A percentile compares a stretch with the other conserved stretches of the same genome.
Conservation (phyloP, 2,113 vertebrate species). For the Panurus biarmicus region DNA sequence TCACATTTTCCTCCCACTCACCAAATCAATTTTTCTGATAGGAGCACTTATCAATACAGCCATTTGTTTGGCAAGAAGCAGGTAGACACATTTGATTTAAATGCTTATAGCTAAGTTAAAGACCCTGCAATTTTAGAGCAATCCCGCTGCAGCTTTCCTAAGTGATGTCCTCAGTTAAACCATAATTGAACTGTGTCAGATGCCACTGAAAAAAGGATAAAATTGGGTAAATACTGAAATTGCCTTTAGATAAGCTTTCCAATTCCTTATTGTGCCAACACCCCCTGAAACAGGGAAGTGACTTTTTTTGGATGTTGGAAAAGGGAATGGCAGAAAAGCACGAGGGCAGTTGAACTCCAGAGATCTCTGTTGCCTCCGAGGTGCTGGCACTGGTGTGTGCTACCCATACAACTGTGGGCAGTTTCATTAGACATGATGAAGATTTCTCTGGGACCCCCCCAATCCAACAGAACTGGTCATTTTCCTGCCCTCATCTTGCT, state of each 20-base stretch:
- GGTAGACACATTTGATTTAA: background rate
- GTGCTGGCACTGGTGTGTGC: background rate
- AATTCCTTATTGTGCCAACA: background rate
- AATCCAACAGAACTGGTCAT: background rate
- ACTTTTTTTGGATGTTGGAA: background rate
- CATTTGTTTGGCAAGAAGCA: background rate
- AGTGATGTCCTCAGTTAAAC: background rate
- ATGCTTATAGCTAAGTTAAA: background rate
- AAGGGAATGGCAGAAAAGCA: background rate
- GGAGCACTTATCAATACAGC: background rate
- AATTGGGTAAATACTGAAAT: background rate
- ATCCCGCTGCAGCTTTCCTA: background rate
- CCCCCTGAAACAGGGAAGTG: background rate
- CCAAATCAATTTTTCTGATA: background rate
- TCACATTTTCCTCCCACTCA: background rate
- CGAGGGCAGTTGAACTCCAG: background rate
- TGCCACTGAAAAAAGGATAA: slow-evolving; percentile 3
- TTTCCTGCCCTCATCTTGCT: background rate
- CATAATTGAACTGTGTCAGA: slow-evolving; percentile 34
- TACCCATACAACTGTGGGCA: accelerated
- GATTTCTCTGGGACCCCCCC: background rate
- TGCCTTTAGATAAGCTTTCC: background rate
- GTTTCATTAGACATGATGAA: background rate
- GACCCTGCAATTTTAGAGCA: background rate
- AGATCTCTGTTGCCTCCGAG: background rate